Percentiles rank a stretch among this genome's conserved stretches.
These are phyloP conservation scores for Synanthedon vespiformis DNA, from an alignment of 2,888 invertebrate genomes.

Conservation along the genomic window DNA sequence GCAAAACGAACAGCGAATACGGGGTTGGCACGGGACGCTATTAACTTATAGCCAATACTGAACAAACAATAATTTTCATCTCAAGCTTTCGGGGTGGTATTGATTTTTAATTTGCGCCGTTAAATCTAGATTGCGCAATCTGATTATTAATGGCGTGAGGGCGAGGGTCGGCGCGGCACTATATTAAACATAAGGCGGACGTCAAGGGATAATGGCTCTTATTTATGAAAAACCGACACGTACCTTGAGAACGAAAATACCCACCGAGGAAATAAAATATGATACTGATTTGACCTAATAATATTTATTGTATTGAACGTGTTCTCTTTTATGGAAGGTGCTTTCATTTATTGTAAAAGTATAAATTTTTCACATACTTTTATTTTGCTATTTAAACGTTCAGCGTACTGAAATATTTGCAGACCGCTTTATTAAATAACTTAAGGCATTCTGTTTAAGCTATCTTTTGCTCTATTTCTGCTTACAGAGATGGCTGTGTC, in stretches of 20 bases:
- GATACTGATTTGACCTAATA: constrained; percentile 1
- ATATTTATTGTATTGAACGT: background rate
- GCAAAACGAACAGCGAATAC: too few relatives aligned
- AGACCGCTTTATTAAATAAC: background rate
- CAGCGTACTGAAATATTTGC: constrained; percentile 2
- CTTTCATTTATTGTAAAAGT: background rate
- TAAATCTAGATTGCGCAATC: constrained; percentile 45
- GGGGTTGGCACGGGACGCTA: background rate
- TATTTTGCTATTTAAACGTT: background rate
- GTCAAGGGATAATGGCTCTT: constrained; percentile 38
- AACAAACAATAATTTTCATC: constrained; percentile 6
- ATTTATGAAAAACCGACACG: constrained; percentile 35
- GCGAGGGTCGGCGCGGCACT: constrained; percentile 35
- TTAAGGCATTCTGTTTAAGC: background rate
- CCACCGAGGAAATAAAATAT: constrained; percentile 5
- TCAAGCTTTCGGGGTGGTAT: constrained; percentile 19
- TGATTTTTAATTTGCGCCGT: constrained; percentile 51
- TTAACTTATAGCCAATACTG: constrained; percentile 1
- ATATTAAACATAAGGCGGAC: constrained; percentile 42
- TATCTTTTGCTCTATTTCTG: background rate
- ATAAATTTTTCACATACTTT: background rate
- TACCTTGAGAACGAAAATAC: constrained; percentile 16
- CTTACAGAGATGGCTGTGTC: background rate
- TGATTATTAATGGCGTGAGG: constrained; percentile 49
- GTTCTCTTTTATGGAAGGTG: background rate